Conservation (phyloP, 1,140 invertebrate genomes). For the Phymastichus coffea region DNA sequence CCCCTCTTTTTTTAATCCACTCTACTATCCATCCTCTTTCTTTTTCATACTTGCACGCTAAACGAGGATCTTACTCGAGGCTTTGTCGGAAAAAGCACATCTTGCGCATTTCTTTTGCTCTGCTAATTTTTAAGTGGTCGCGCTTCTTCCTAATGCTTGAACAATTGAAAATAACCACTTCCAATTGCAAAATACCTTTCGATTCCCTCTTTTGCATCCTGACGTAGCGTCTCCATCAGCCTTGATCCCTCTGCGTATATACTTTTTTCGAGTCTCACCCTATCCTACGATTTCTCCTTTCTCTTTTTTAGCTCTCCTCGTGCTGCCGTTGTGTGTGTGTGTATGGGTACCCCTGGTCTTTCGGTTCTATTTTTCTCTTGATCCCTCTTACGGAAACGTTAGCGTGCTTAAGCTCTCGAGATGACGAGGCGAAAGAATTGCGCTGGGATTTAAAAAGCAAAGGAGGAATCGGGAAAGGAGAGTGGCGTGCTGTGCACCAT, state of each 20-base stretch:
- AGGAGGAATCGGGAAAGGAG: not conserved
- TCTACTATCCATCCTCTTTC: not conserved
- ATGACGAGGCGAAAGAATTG: slow-evolving; percentile 23
- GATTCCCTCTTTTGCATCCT: no score
- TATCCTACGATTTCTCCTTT: not conserved
- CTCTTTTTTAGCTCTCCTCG: no score
- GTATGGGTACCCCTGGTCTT: no score
- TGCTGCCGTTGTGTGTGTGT: no score
- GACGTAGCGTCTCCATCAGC: no score
- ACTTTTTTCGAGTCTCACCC: not conserved
- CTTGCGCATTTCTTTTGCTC: no score
- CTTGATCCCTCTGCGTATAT: no score
- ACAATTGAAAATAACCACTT: no score
- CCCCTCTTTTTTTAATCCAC: slow-evolving; percentile 6
- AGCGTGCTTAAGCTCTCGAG: slow-evolving; percentile 21
- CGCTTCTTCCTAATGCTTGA: no score
- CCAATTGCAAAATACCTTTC: no score
- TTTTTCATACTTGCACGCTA: not conserved
- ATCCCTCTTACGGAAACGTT: slow-evolving; percentile 24
- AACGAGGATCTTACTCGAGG: not conserved
- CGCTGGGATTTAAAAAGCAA: slow-evolving; percentile 19
- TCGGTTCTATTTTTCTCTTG: slow-evolving; percentile 9
- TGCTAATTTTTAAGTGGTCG: no score
- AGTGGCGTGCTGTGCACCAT: not conserved
- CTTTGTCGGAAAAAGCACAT: not conserved